These are phyloP conservation scores for Neolamprologus multifasciatus DNA, from an alignment of 2,797 vertebrate species.

Conservation along the genomic window DNA sequence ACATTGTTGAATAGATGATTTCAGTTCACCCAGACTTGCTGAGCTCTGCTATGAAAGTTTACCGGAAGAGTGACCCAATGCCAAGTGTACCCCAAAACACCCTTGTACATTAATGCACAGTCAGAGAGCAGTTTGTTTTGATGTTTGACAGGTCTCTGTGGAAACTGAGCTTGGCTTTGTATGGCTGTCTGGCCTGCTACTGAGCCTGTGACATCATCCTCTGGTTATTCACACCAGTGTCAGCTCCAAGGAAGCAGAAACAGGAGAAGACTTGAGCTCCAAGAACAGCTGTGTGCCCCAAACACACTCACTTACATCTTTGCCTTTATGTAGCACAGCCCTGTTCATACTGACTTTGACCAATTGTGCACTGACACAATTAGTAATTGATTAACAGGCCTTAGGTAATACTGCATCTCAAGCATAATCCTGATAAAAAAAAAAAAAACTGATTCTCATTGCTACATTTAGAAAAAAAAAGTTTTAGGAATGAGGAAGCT, in stretches of 20 bases:
- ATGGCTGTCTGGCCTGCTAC: slow-evolving; percentile 19
- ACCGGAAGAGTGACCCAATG: background rate
- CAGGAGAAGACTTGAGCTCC: slow-evolving; percentile 55
- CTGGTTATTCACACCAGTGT: slow-evolving; percentile 68
- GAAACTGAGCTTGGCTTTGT: slow-evolving; percentile 68
- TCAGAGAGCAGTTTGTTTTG: slow-evolving; percentile 46
- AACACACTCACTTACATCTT: background rate
- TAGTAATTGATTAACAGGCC: background rate
- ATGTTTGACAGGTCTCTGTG: slow-evolving; percentile 70
- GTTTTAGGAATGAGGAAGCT: background rate
- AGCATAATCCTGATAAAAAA: background rate
- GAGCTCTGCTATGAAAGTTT: background rate
- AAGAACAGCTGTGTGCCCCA: slow-evolving; percentile 58
- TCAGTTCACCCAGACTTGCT: background rate
- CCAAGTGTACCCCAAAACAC: background rate
- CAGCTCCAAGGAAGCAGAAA: slow-evolving; percentile 67
- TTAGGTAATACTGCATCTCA: background rate
- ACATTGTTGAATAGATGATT: background rate
- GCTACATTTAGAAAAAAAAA: background rate
- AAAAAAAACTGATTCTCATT: background rate
- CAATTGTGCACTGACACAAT: background rate
- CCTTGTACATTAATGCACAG: background rate
- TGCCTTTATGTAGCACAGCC: background rate
- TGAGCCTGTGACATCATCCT: slow-evolving; percentile 69
- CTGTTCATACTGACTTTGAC: background rate